These are phyloP conservation scores for Tragelaphus scriptus DNA, from an alignment of 2,113 vertebrate genomes.

Conservation along the genomic window DNA sequence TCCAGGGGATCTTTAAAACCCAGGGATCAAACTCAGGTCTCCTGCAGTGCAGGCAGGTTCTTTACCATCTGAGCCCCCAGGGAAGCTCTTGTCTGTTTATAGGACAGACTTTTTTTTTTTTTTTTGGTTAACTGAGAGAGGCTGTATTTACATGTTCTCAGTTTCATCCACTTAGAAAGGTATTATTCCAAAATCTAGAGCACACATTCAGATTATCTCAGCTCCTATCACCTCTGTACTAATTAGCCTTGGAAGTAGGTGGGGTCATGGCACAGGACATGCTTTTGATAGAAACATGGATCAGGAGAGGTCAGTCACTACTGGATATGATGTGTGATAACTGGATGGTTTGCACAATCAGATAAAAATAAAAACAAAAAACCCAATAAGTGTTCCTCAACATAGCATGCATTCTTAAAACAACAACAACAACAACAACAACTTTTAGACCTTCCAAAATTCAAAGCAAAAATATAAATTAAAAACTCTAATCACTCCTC, in stretches of 20 bases:
- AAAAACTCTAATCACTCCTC: background rate
- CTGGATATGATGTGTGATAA: background rate
- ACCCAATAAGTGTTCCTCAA: background rate
- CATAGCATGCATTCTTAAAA: background rate
- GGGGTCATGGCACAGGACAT: fast-evolving
- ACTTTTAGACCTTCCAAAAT: background rate
- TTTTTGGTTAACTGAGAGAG: background rate
- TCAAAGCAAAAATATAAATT: background rate
- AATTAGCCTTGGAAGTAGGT: background rate
- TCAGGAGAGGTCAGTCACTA: background rate
- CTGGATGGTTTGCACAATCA: background rate
- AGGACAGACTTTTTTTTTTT: background rate
- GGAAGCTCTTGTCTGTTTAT: background rate
- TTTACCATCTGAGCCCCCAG: background rate
- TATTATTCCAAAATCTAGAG: background rate
- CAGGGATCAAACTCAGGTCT: background rate
- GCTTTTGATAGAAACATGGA: background rate
- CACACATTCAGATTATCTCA: background rate
- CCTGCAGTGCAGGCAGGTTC: background rate
- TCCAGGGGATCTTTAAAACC: background rate
- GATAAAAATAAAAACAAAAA: background rate
- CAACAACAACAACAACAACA: background rate
- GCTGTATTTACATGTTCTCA: background rate
- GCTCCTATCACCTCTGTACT: background rate
- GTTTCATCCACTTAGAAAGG: background rate